Evolutionary conservation across 2,113 vertebrate species (phyloP), one percentile per base, ranked within the genome.

Genomic region (Stegostoma tigrinum): DNA sequence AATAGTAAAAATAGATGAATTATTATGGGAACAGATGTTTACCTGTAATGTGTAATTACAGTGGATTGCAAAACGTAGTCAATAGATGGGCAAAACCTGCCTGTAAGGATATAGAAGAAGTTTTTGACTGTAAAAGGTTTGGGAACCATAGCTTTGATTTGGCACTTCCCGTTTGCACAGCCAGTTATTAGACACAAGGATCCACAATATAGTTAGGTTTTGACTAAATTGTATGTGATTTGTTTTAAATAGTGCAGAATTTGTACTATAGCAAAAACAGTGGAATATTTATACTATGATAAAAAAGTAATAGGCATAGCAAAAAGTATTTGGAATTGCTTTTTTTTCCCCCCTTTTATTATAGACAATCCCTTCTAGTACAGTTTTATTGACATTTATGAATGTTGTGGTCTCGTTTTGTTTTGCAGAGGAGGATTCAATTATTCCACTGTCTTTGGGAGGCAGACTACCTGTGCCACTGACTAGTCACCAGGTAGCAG

Each of bases 401-500:
- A 48, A 27, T 87, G n/a, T 45, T 68, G 19, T 38, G 38, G n/a
- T 70, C n/a, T 94, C 0, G 24, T 45, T 72, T 52, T 96, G 96
- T 96, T 52, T 8, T 96, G 30, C 96, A 98, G 98, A 99, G 97
- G 99, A 99, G 96, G 98, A 99, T 27, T 97, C 97, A 0, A 96
- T 97, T 91, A 97, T 98, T 95, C 96, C 97, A 12, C 97, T 98
- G 96, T 96, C 97, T 0, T 97, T 98, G 27, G 96, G 98, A n/a
- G 97, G 98, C 96, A 98, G 98, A 67, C 96, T 99, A 78, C 97
- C 98, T 0, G 97, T 98, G 0, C 97, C 98, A 0, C 96, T 99
- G 96, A 97, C 98, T 0, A 97, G 98, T 23, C 99, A 99, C 96
- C 99, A 99, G 97, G 98, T 98, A 0, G 98, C 97, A 0, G 98